phyloP scores from a whole-genome alignment of 2,113 vertebrate genomes.

The Pseudonaja textilis region DNA sequence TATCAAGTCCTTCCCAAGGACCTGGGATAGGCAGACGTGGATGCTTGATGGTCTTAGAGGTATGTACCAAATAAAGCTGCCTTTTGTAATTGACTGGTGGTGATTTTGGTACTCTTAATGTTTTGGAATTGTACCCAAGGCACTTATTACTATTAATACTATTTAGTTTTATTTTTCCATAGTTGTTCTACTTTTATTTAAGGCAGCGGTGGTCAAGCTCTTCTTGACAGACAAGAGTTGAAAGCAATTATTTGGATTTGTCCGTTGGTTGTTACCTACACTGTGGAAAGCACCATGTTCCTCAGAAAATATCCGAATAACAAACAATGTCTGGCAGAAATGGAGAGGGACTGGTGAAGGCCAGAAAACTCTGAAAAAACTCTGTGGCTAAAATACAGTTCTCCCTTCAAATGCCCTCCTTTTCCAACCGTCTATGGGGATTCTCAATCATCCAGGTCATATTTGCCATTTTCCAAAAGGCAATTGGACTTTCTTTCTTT shows the following conservation, averaged over 20 bases:
- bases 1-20: neutral
- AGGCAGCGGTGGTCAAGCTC: neutral
- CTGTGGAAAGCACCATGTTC: neutral
- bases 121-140: neutral
- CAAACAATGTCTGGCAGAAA: neutral
- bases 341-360: neutral
- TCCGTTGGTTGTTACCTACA: neutral
- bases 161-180: neutral
- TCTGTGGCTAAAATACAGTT: neutral
- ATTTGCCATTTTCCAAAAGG: neutral
- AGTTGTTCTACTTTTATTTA: neutral
- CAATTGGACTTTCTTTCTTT: neutral
- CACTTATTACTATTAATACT: neutral
- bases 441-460: neutral
- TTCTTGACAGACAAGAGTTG: neutral
- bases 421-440: neutral
- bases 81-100: neutral
- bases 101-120: neutral
- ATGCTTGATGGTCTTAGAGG: neutral
- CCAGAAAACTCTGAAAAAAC: neutral
- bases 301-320: neutral
- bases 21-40: neutral
- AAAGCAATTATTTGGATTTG: neutral
- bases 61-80: neutral
- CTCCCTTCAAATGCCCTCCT: neutral